These are phyloP conservation scores for Epicauta chinensis DNA, from an alignment of 1,140 invertebrate species.

Conservation along the genomic window DNA sequence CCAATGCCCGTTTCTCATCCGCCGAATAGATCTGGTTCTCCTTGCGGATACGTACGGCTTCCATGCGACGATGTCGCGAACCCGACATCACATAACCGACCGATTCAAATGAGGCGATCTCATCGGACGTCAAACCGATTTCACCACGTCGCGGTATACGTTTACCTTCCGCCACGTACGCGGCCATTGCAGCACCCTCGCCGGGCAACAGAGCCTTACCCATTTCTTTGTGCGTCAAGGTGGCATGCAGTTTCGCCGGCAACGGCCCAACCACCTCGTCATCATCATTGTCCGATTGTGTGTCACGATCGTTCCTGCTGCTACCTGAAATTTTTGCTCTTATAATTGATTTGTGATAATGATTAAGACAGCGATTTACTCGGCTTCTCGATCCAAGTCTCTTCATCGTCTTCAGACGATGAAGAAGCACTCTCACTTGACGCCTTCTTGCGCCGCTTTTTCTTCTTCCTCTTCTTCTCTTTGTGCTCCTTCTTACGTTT, in stretches of 20 bases:
- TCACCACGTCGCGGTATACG: conserved; percentile 96
- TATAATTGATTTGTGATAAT: conserved; percentile 14
- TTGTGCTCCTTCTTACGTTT: conserved; percentile 50
- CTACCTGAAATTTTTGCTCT: conserved; percentile 1
- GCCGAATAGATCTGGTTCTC: conserved; percentile 99
- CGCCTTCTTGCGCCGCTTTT: conserved; percentile 42
- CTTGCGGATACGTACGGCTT: conserved; percentile 97
- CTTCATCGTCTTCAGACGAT: conserved; percentile 38
- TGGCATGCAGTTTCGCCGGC: conserved; percentile 58
- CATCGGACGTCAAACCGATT: conserved; percentile 94
- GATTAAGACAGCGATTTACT: conserved; percentile 32
- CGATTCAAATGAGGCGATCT: conserved; percentile 91
- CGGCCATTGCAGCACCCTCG: conserved; percentile 96
- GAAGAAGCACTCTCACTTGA: conserved; percentile 35
- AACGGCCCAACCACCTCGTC: conserved; percentile 63
- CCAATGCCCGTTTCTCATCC: conserved; percentile 95
- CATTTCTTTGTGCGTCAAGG: conserved; percentile 71
- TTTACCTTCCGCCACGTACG: conserved; percentile 97
- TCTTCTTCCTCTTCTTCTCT: conserved; percentile 45
- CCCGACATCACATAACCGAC: conserved; percentile 99
- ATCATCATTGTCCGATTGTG: conserved; percentile 41
- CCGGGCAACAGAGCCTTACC: conserved; percentile 88
- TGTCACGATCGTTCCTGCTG: not conserved
- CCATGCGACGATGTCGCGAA: conserved; percentile 97
- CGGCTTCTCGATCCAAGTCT: conserved; percentile 67